Evolutionary conservation across 2,113 vertebrate species (phyloP).

Genomic region (Pampusana beccarii): DNA sequence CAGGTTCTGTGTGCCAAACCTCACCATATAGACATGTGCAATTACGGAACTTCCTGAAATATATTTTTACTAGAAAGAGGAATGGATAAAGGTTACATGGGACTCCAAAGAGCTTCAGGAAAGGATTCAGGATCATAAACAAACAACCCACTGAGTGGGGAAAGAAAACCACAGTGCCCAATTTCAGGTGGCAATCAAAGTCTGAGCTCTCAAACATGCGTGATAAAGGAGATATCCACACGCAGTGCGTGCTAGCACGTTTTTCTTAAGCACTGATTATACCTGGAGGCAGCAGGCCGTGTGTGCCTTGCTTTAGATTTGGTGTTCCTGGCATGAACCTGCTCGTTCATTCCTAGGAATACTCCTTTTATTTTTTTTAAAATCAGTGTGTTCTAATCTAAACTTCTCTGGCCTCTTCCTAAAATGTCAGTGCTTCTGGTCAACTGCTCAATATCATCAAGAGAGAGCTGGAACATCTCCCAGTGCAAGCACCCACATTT

Average conservation of each 20-base stretch:
- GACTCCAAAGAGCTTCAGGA: neutral
- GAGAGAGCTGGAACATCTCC: neutral
- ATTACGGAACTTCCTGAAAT: constrained; percentile 63
- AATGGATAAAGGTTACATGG: constrained; percentile 28
- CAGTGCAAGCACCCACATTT: neutral
- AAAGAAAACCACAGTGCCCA: neutral
- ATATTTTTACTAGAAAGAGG: constrained; percentile 72
- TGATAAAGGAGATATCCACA: neutral
- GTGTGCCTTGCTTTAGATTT: neutral
- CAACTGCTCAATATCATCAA: neutral
- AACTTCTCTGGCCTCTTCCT: neutral
- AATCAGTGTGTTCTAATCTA: neutral
- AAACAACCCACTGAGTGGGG: neutral
- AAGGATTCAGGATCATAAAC: neutral
- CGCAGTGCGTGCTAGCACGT: neutral
- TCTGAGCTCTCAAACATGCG: neutral
- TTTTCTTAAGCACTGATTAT: neutral
- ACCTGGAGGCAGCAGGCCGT: neutral
- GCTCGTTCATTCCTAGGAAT: neutral
- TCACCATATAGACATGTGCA: constrained; percentile 60
- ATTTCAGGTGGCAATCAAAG: neutral
- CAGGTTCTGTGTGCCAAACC: constrained; percentile 41
- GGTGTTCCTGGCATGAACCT: neutral
- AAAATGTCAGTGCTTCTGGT: neutral
- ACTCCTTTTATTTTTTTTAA: neutral